phyloP scores from a whole-genome alignment of 2,888 invertebrate species.

The Dexiosoma caninum region DNA sequence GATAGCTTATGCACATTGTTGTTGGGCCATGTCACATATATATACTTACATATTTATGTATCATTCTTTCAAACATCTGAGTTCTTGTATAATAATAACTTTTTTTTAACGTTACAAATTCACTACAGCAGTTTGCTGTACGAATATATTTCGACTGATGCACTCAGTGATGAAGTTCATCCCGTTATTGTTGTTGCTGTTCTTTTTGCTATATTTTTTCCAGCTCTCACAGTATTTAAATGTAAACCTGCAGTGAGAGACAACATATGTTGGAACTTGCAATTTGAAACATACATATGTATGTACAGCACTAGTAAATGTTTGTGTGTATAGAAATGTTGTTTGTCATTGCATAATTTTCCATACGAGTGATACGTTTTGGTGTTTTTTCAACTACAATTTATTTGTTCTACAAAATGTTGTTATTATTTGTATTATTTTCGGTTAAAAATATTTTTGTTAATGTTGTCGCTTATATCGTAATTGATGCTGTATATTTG shows the following conservation, averaged over 20 bases:
- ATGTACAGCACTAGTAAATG: no score
- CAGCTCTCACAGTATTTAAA: constrained; percentile 6
- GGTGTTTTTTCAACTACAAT: constrained; percentile 46
- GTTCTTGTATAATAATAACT: neutral
- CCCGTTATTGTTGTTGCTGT: neutral
- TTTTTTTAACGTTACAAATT: constrained; percentile 23
- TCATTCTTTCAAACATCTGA: neutral
- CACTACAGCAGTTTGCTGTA: constrained; percentile 37
- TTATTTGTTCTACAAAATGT: constrained; percentile 56
- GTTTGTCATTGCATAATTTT: constrained; percentile 40
- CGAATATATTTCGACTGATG: constrained; percentile 57
- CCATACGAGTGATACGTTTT: constrained; percentile 38
- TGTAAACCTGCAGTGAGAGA: constrained; percentile 4
- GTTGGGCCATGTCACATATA: no score
- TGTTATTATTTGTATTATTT: constrained; percentile 26
- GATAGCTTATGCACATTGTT: no score
- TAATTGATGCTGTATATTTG: neutral
- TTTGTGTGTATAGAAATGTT: neutral
- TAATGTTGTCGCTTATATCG: neutral
- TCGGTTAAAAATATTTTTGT: neutral
- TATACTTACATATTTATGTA: no score
- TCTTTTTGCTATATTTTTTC: neutral
- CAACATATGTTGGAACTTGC: neutral
- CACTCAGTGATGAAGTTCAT: constrained; percentile 57
- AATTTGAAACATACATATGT: neutral